These are phyloP conservation scores for Cepaea hortensis DNA, from an alignment of 2,888 invertebrate species.

Conservation along the genomic window DNA sequence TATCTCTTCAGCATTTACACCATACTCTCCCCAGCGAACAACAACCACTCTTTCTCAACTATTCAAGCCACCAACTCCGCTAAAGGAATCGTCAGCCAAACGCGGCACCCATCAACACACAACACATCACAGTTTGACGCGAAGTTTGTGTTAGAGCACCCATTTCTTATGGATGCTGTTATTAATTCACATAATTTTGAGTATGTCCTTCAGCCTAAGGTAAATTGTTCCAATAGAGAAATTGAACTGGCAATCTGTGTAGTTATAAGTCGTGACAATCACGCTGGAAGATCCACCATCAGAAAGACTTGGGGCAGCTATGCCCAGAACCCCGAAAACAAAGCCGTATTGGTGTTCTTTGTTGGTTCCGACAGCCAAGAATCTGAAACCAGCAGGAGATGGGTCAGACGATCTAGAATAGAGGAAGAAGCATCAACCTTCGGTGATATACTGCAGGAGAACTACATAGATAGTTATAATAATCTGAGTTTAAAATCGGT, in stretches of 20 bases:
- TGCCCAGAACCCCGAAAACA: conserved; percentile 44
- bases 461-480: conserved; percentile 75
- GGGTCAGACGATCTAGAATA: conserved; percentile 51
- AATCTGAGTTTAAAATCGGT: conserved; percentile 77
- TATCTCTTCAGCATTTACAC: background rate
- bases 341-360: conserved; percentile 67
- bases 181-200: conserved; percentile 9
- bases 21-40: background rate
- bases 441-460: conserved; percentile 71
- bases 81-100: background rate
- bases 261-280: conserved; percentile 63
- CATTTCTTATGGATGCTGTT: background rate
- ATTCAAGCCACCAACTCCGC: too few relatives aligned
- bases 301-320: conserved; percentile 72
- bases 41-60: background rate
- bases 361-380: conserved; percentile 57
- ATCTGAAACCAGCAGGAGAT: background rate
- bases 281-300: conserved; percentile 61
- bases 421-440: conserved; percentile 65
- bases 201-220: background rate
- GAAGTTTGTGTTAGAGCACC: too few relatives aligned
- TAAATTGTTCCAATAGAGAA: background rate
- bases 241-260: conserved; percentile 62
- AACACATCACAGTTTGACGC: too few relatives aligned
- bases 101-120: too few relatives aligned